Conservation (phyloP, 2,113 vertebrate species). For the Leiothrix lutea region DNA sequence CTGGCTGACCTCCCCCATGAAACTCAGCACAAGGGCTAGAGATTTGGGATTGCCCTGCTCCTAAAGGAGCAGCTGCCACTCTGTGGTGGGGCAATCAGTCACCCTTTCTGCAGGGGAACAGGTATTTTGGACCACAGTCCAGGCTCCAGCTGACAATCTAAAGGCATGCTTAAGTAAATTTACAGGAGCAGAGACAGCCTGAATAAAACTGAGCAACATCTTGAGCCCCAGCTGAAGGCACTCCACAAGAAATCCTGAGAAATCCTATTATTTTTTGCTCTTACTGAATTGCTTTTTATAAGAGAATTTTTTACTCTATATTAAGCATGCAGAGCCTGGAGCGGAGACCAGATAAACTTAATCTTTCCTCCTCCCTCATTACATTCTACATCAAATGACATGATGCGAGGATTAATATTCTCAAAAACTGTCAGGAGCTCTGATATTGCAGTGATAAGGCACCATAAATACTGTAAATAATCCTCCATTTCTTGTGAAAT, state of each 20-base stretch:
- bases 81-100: rapidly evolving
- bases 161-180: neutral
- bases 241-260: neutral
- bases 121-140: neutral
- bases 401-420: neutral
- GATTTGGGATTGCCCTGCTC: rapidly evolving
- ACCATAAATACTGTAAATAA: neutral
- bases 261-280: neutral
- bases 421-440: neutral
- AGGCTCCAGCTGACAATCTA: neutral
- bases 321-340: rapidly evolving
- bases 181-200: neutral
- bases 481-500: neutral
- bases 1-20: neutral
- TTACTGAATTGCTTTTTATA: neutral
- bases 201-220: neutral
- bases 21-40: neutral
- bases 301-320: neutral
- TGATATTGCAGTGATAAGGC: neutral
- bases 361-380: neutral
- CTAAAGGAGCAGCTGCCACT: neutral
- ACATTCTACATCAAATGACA: neutral
- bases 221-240: neutral
- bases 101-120: neutral
- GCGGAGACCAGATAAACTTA: neutral